Base-by-base conservation (phyloP, 92 coral and sea anemone species). In the Blastomussa wellsi region DNA sequence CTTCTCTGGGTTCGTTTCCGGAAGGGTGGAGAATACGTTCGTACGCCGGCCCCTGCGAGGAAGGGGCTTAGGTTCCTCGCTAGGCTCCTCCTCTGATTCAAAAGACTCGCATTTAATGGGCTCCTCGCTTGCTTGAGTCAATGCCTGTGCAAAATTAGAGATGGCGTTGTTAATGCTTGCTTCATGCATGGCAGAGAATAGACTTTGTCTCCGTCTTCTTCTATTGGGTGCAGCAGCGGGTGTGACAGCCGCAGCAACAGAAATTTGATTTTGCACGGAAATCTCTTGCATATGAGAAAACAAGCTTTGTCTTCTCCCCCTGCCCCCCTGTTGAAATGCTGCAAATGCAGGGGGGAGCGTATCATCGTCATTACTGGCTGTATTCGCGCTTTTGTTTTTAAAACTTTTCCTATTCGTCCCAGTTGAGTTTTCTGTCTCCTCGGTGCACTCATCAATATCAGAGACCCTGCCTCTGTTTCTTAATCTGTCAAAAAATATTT, bases 131-230 rank as follows among this genome's bases (percentile, higher is more conserved):
- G 65, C 62, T 60, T 83, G 80, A 74, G 57, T 37, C 74, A 75
- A 19, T 20, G 53, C 57, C 38, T 59, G 65, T 31, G 87, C 87
- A 47, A 83, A 83, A 32, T 41, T 74, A 14, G 87, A 83, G 24
- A 83, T 83, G 20, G 87, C 87, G 16, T 62, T 83, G 81, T 57
- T 83, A 6, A 85, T 85, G 51, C 88, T 85, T 4, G 88, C 88
- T 13, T 86, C 90, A 26, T 85, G 89, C 84, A 91, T 79, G 4
- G 83, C 88, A 24, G 95, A 92, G 76, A 92, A 92, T 76, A 92
- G 66, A 39, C 95, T 89, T 79, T 79, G 84, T 16, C 95, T 77
- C 81, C 89, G 36, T 35, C 68, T 64, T 20, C 67, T 90, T 37
- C 79, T 28, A 1, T 78, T 82, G 3, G 84, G 24, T 20, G 39